Base-by-base conservation (phyloP, 2,113 vertebrate species). In the Indicator maculatus region DNA sequence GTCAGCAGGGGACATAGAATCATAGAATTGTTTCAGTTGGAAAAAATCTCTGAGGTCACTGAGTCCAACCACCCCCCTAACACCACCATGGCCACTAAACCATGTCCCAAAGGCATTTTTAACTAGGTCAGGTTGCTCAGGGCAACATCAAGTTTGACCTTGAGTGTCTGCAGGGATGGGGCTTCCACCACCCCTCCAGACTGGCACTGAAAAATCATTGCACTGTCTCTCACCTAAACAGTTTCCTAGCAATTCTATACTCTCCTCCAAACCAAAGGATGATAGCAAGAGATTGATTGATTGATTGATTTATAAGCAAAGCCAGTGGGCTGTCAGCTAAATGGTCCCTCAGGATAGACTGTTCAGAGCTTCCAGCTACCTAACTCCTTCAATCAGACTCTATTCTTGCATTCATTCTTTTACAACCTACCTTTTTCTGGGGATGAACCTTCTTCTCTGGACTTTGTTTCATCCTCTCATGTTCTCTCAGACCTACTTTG, bases 241-340 rank as follows among this genome's bases (percentile, higher is more conserved):
- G 23, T 58, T 16, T 19, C 60, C 55, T 39, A 11, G 65, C 60
- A 38, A 31, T 20, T 16, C 61, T 45, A 6, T 7, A 1, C 33
- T 23, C 7, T 45, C 3, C 45, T 80, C 50, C 63, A 28, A 50
- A 81, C 41, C 2, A 41, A 70, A 77, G 23, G 17, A 12, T 5
- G 5, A 5, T 26, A 36, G 16, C 61, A 60, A 14, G 16, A 59
- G 9, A 72, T 36, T 36, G 27, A 41, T 36, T 36, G 47, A 24
- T 19, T 20, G 19, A 50, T 18, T 69, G 23, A 24, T 38, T 64
- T 60, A 53, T 74, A 64, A 21, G 58, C 8, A 36, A 61, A 36
- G 3, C 19, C 3, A 65, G 8, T 56, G 19, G 0, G 4, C 36
- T 89, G 79, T 58, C 6, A 9, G 13, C 20, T 6, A 1, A 1